These are phyloP conservation scores for Campylorhamphus procurvoides DNA, from an alignment of 2,113 vertebrate species.

Conservation along the genomic window DNA sequence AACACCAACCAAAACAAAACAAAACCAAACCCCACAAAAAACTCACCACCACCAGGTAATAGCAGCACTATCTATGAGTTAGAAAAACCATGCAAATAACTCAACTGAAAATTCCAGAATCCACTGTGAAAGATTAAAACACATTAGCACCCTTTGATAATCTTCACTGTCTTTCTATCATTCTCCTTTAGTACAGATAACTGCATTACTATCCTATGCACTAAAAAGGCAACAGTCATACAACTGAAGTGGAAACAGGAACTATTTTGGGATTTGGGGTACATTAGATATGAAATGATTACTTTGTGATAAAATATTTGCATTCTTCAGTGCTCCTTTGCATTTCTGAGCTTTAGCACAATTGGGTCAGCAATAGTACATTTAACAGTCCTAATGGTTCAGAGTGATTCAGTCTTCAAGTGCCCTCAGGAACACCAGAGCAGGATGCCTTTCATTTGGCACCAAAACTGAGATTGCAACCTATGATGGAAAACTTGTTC, in stretches of 20 bases:
- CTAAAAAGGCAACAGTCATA: neutral
- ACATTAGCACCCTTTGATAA: neutral
- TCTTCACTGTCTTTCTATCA: neutral
- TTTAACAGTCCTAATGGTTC: neutral
- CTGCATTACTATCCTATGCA: neutral
- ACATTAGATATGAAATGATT: neutral
- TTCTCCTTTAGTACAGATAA: neutral
- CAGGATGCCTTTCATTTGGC: neutral
- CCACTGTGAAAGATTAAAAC: neutral
- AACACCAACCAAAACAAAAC: neutral
- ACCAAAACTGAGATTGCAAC: neutral
- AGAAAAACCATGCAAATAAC: neutral
- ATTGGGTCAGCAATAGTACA: fast-evolving
- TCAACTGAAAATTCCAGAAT: neutral
- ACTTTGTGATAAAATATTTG: neutral
- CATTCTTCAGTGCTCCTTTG: neutral
- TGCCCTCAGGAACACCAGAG: neutral
- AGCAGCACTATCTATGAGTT: neutral
- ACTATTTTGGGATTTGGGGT: neutral
- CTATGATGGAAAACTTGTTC: neutral
- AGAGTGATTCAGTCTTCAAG: neutral
- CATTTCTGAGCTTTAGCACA: neutral
- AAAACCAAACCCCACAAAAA: neutral
- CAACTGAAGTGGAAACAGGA: neutral
- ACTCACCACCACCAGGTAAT: neutral